phyloP scores from a whole-genome alignment of 2,888 invertebrate genomes.

The Lordiphosa andalusiaca region DNA sequence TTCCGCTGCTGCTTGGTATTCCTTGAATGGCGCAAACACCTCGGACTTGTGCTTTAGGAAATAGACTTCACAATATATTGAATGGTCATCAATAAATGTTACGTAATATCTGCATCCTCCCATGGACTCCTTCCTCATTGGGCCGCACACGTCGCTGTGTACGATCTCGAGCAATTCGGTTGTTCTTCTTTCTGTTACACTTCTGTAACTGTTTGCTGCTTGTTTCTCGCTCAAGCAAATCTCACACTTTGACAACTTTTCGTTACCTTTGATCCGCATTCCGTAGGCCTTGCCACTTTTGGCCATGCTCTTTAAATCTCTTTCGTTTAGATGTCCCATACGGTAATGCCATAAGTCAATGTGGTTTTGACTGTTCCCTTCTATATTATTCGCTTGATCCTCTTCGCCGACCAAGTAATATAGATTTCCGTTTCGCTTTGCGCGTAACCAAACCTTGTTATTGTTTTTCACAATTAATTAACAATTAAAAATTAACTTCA shows the following conservation, averaged over 20 bases:
- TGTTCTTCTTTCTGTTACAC: neutral
- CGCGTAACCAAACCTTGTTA: no score
- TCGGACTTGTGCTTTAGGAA: no score
- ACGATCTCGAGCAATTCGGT: no score
- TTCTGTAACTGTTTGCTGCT: neutral
- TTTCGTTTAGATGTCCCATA: neutral
- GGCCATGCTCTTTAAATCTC: neutral
- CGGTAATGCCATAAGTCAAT: neutral
- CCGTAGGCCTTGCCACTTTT: neutral
- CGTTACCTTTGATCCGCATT: neutral
- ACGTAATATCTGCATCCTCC: no score
- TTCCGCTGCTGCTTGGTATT: no score
- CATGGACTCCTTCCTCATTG: no score
- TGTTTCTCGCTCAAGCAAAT: neutral
- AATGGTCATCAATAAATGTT: no score
- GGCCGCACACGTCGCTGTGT: no score
- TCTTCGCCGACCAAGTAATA: neutral
- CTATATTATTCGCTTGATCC: neutral
- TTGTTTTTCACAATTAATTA: neutral
- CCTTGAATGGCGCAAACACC: no score
- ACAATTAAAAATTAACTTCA: neutral
- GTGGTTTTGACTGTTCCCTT: neutral
- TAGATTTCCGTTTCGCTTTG: neutral
- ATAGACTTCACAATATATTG: no score
- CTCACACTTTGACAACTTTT: neutral